Evolutionary conservation across 2,888 invertebrate genomes (phyloP).

Genomic region (Sesamia inferens): DNA sequence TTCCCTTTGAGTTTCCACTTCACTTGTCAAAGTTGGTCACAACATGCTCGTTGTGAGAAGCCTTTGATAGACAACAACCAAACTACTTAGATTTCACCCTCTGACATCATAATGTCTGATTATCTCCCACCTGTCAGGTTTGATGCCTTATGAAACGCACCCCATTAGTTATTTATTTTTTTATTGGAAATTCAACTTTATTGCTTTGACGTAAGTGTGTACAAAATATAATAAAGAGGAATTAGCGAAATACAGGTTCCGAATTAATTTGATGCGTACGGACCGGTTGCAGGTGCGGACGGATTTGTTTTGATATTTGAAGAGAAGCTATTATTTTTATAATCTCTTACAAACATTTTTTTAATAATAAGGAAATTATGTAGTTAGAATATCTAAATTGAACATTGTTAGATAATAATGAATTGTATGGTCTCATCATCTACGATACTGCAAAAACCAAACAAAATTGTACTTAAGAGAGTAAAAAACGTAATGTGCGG

Average conservation of each 20-base stretch:
- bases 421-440: not conserved
- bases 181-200: constrained; percentile 37
- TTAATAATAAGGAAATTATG: not conserved
- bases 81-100: constrained; percentile 74
- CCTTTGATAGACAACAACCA: constrained; percentile 76
- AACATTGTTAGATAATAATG: not conserved
- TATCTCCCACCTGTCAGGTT: constrained; percentile 84
- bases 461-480: too few species aligned
- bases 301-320: constrained; percentile 33
- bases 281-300: constrained; percentile 36
- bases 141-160: constrained; percentile 75
- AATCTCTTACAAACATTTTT: not conserved
- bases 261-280: constrained; percentile 26
- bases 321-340: constrained; percentile 11
- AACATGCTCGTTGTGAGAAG: constrained; percentile 59
- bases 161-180: constrained; percentile 54
- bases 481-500: not conserved
- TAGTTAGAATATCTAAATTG: not conserved
- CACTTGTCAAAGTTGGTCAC: constrained; percentile 50
- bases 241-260: constrained; percentile 32
- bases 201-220: constrained; percentile 31
- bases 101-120: constrained; percentile 78
- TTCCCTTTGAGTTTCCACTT: constrained; percentile 56
- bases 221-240: constrained; percentile 18
- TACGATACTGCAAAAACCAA: not conserved